These are phyloP conservation scores for Threskiornis aethiopicus DNA, from an alignment of 2,797 vertebrate genomes.

Conservation along the genomic window DNA sequence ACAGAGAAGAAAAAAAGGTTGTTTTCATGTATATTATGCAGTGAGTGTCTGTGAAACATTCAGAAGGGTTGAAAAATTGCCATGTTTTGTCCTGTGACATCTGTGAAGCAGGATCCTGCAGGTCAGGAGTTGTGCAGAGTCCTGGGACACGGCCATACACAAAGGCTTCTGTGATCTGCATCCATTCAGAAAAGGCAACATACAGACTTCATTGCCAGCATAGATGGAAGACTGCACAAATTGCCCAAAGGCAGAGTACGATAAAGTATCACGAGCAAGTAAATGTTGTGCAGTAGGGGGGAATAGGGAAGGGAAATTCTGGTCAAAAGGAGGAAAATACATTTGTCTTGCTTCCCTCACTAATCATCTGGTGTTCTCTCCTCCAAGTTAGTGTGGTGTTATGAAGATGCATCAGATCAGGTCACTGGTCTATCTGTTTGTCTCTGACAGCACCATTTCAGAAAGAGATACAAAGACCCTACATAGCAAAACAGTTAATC, in stretches of 20 bases:
- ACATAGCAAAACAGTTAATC: not conserved
- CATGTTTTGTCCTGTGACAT: not conserved
- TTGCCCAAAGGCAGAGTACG: not conserved
- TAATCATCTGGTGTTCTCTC: not conserved
- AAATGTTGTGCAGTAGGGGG: accelerated
- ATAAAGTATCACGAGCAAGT: not conserved
- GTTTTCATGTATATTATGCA: not conserved
- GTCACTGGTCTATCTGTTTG: not conserved
- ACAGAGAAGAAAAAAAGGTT: not conserved
- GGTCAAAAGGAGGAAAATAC: not conserved
- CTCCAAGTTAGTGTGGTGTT: not conserved
- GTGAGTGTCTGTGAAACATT: not conserved
- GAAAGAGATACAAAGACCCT: not conserved
- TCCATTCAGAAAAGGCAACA: not conserved
- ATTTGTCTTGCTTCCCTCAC: not conserved
- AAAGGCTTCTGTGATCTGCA: not conserved
- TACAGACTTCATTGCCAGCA: not conserved
- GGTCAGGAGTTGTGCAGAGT: not conserved
- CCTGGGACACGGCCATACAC: accelerated
- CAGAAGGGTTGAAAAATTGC: not conserved
- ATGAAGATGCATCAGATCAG: not conserved
- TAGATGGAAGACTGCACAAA: not conserved
- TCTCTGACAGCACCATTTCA: not conserved
- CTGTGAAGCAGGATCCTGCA: not conserved
- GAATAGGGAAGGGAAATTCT: not conserved